These are phyloP conservation scores for Balanococcus diminutus DNA, from an alignment of 2,888 invertebrate species.

Conservation along the genomic window DNA sequence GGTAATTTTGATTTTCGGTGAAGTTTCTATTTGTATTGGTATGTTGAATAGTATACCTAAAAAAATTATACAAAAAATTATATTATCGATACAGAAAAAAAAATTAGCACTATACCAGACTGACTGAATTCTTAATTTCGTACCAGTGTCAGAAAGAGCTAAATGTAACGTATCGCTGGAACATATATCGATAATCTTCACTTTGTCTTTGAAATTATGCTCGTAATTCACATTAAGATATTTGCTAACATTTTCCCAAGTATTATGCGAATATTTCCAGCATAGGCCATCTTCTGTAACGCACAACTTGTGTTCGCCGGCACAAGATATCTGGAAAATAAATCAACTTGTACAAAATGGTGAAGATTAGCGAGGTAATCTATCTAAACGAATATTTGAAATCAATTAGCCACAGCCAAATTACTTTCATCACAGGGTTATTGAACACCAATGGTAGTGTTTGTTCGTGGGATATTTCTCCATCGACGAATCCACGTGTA, in stretches of 20 bases:
- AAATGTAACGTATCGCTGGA: slow-evolving; percentile 64
- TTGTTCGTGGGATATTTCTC: background rate
- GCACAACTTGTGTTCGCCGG: slow-evolving; percentile 57
- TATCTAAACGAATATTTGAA: no score
- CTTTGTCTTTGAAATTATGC: background rate
- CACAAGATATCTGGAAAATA: slow-evolving; percentile 58
- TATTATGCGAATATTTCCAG: slow-evolving; percentile 57
- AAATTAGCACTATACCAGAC: background rate
- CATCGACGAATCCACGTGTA: slow-evolving; percentile 4
- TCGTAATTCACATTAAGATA: slow-evolving; percentile 56
- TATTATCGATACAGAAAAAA: background rate
- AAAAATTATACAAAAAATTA: background rate
- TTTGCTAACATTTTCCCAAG: slow-evolving; percentile 57
- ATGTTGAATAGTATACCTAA: slow-evolving; percentile 68
- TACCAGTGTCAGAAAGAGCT: slow-evolving; percentile 62
- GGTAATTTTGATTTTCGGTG: slow-evolving; percentile 65
- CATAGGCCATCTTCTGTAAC: slow-evolving; percentile 58
- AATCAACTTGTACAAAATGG: no score
- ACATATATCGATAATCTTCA: slow-evolving; percentile 62
- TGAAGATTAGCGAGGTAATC: no score
- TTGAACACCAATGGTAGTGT: background rate
- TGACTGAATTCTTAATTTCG: slow-evolving; percentile 49
- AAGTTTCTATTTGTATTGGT: slow-evolving; percentile 67
- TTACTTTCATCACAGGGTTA: slow-evolving; percentile 1
- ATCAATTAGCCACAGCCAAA: no score